Evolutionary conservation across 2,797 vertebrate genomes (phyloP), one percentile per base, ranked within the genome.

Genomic region (Tangara arthus): DNA sequence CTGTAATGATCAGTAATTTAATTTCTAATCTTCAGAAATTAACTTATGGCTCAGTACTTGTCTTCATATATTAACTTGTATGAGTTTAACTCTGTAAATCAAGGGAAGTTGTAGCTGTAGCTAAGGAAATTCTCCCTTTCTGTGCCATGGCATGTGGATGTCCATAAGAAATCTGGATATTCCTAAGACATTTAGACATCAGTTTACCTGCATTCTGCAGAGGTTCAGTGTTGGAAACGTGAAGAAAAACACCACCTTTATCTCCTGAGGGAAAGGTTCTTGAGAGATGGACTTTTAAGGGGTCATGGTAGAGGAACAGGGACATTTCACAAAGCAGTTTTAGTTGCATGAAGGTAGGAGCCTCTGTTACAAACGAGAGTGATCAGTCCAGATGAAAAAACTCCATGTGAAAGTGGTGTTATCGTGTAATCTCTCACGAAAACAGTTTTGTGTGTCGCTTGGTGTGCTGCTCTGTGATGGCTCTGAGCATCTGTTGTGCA

Each of bases 11-110:
- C 20, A 82, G 28, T 56, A 83, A 72, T 66, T 87, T 82, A 5
- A 53, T 61, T 82, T 90, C 21, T 81, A 84, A 59, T 92, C 20
- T 87, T 88, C 63, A 84, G 46, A 90, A 96, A 94, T 89, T 76
- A 86, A 69, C 0, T 81, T 82, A 76, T 50, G 30, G 23, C 8
- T 27, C 73, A 57, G 19, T 78, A 49, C 27, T 49, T 64, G 41
- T 63, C 34, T 81, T 78, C 15, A n/a, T 72, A 61, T 84, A 68
- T 89, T 76, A 84, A 76, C 16, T 49, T 30, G 5, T 18, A 8
- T 21, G 66, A 46, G 6, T 84, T n/a, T 56, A 59, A 41, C 20
- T 65, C 30, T 32, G 32, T 27, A 23, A 79, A 78, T 32, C 15
- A 63, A 65, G 16, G 53, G 26, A 94, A 44, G 16, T 15, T 16